phyloP scores from a whole-genome alignment of 2,888 invertebrate genomes.

The Sylvicola cinctus region DNA sequence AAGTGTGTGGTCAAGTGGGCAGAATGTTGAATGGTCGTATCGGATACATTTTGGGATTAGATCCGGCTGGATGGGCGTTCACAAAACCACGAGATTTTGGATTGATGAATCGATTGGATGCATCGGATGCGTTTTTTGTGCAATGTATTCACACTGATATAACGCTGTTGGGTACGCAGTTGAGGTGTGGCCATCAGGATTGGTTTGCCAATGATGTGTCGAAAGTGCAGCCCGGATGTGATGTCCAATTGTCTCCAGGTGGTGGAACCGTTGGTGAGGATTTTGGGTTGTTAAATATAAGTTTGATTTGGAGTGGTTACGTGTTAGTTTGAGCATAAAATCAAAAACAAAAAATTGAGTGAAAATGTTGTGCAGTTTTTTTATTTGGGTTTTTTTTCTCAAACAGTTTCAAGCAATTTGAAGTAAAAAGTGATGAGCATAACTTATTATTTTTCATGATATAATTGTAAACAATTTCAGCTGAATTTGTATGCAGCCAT shows the following conservation, averaged over 20 bases:
- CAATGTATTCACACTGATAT: conserved; percentile 28
- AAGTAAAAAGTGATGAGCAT: no score
- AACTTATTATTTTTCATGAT: background rate
- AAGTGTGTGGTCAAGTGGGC: background rate
- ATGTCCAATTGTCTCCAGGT: no score
- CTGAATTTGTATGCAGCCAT: background rate
- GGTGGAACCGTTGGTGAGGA: no score
- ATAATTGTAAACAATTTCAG: background rate
- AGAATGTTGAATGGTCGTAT: background rate
- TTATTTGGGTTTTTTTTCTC: background rate
- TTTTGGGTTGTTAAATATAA: no score
- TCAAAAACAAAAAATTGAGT: no score
- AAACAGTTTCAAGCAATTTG: background rate
- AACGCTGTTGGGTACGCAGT: conserved; percentile 25
- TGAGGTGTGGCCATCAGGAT: conserved; percentile 24
- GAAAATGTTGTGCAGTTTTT: no score
- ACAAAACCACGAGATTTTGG: conserved; percentile 19
- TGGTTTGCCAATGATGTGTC: conserved; percentile 28
- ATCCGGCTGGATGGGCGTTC: conserved; percentile 27
- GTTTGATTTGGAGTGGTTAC: no score
- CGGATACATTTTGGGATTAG: conserved; percentile 13
- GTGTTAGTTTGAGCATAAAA: no score
- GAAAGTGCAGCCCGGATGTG: conserved; percentile 25
- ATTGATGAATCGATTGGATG: conserved; percentile 16
- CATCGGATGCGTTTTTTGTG: conserved; percentile 26